Evolutionary conservation across 92 coral and sea anemone genomes (phyloP), one percentile per base, ranked within the genome.

Genomic region (Porites cylindrica): DNA sequence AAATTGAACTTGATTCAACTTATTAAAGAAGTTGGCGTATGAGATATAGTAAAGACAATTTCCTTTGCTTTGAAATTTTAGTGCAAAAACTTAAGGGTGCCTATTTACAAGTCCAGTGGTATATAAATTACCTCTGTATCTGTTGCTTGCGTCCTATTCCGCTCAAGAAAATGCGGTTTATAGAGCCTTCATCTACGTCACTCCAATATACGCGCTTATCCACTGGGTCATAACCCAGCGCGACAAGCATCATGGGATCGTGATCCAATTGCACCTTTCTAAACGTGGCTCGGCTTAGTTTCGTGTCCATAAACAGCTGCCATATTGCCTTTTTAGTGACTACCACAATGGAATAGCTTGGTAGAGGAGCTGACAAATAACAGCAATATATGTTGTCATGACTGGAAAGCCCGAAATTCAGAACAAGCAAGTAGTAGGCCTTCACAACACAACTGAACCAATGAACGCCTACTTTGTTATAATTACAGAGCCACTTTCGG

Each of bases 161-260:
- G 20, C 79, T 92, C 81, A 95, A 74, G 20, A 79, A 86, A n/a
- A 96, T 92, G n/a, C 99, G 96, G 14, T 87, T 82, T 78, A 96
- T 93, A n/a, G 29, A 89, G 72, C 66, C 84, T 16, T 38, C 93
- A 0, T 18, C 8, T 10, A 91, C 93, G 66, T 96, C 99, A 51
- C 93, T 92, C 98, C 98, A 96, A 76, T 96, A 96, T n/a, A 96
- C 54, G 8, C 90, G 91, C 76, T 95, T 93, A 60, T 94, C 98
- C 43, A 85, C 80, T 43, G 96, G 90, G 82, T 96, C 92, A 66
- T 95, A 95, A 70, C 87, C 93, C 75, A 96, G 68, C 53, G 96
- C 95, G 50, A 96, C 92, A 43, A 96, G 77, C 52, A 66, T 79
- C 16, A 82, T 4, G 17, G 98, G 94, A 71, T 90, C 92, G 61